Conservation (phyloP, 2,797 vertebrate genomes). For the Parauchenoglanis ngamensis region DNA sequence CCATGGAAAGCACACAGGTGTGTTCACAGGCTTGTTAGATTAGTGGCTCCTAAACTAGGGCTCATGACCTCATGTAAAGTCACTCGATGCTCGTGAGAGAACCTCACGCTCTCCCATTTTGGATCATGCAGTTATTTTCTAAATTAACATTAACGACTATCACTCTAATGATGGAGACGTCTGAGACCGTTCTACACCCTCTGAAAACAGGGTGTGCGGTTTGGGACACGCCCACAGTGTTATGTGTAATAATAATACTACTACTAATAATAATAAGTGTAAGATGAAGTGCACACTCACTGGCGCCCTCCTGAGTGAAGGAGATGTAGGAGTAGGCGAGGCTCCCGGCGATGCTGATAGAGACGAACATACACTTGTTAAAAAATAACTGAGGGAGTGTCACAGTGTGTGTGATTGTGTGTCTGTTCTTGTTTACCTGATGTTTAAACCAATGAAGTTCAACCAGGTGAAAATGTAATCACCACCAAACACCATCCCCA, state of each 20-base stretch:
- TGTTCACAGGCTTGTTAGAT: not conserved
- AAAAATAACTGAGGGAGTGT: not conserved
- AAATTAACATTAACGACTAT: not conserved
- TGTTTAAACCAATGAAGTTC: conserved; percentile 97
- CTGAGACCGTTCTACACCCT: not conserved
- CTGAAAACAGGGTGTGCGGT: too few species aligned
- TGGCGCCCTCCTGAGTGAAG: conserved; percentile 88
- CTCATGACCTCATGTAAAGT: not conserved
- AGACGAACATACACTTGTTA: conserved; percentile 2
- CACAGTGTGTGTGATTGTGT: not conserved
- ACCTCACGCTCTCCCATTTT: too few species aligned
- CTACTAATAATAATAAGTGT: not conserved
- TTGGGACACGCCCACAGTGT: not conserved
- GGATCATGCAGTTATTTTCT: not conserved
- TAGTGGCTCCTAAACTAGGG: not conserved
- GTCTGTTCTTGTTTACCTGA: conserved; percentile 78
- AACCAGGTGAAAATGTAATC: conserved; percentile 99
- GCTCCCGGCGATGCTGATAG: conserved; percentile 89
- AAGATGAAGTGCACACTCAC: conserved; percentile 69
- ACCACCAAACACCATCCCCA: conserved; percentile 96
- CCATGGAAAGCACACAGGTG: not conserved
- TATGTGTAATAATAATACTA: not conserved
- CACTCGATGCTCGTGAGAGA: not conserved
- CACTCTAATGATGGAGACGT: too few species aligned
- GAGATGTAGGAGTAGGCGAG: conserved; percentile 96